These are phyloP conservation scores for Alectoris magna DNA, from an alignment of 2,797 vertebrate species.

Conservation along the genomic window DNA sequence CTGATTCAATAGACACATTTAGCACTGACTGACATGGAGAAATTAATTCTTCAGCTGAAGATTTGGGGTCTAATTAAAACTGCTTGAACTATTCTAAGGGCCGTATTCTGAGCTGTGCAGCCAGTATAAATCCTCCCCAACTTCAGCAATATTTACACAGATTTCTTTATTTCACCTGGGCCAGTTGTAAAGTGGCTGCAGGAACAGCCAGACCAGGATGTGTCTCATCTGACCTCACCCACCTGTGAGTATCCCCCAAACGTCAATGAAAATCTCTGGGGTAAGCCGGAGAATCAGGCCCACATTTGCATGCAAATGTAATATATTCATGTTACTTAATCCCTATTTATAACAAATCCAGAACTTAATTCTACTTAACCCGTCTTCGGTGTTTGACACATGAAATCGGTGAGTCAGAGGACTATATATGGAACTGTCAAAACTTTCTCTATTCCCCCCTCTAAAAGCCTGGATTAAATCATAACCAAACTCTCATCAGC, in stretches of 20 bases:
- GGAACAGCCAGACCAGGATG: not conserved
- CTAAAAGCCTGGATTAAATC: conserved; percentile 60
- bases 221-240: not conserved
- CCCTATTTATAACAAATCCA: conserved; percentile 76
- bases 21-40: conserved; percentile 42
- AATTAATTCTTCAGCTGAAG: conserved; percentile 56
- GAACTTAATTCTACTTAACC: conserved; percentile 77
- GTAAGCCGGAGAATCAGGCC: not conserved
- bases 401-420: conserved; percentile 73
- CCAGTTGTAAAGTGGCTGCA: not conserved
- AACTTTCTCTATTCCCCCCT: conserved; percentile 22
- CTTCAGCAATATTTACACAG: not conserved
- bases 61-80: conserved; percentile 62
- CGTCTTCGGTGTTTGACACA: conserved; percentile 72
- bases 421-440: conserved; percentile 72
- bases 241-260: fast-evolving
- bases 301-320: conserved; percentile 61
- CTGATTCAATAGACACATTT: conserved; percentile 7
- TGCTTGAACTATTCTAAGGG: conserved; percentile 20
- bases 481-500: not conserved
- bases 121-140: not conserved
- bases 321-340: conserved; percentile 63
- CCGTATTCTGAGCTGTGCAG: not conserved
- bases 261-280: not conserved
- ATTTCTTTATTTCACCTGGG: fast-evolving